These are phyloP conservation scores for Psettodes erumei DNA, from an alignment of 2,113 vertebrate genomes.

Conservation along the genomic window DNA sequence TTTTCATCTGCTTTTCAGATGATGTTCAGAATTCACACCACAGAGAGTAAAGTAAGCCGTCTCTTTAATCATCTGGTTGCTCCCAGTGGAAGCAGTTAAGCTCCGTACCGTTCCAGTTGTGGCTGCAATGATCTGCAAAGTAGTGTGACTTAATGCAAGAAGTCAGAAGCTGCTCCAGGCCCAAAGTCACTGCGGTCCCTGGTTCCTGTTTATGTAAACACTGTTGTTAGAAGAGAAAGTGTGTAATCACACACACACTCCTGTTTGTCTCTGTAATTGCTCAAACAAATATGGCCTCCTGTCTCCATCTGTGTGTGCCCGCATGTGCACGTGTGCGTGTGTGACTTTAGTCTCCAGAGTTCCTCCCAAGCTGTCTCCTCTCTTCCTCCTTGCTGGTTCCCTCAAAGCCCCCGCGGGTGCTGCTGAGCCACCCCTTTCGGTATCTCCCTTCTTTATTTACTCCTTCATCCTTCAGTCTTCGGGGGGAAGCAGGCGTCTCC, in stretches of 20 bases:
- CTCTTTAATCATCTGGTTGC: slow-evolving; percentile 22
- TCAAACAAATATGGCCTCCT: slow-evolving; percentile 54
- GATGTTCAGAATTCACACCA: slow-evolving; percentile 8
- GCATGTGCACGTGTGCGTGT: slow-evolving; percentile 16
- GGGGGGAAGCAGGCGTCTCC: slow-evolving; percentile 21
- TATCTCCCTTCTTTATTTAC: slow-evolving; percentile 55
- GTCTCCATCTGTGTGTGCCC: slow-evolving; percentile 39
- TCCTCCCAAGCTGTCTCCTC: slow-evolving; percentile 43
- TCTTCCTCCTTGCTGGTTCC: slow-evolving; percentile 42
- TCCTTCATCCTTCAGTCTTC: slow-evolving; percentile 44
- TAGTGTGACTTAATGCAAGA: slow-evolving; percentile 32
- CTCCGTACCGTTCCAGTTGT: slow-evolving; percentile 8
- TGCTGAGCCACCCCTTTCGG: slow-evolving; percentile 41
- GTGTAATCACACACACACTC: slow-evolving; percentile 35
- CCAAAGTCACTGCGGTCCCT: slow-evolving; percentile 21
- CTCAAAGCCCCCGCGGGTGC: slow-evolving; percentile 38
- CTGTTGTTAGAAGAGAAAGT: slow-evolving; percentile 32
- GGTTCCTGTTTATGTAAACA: slow-evolving; percentile 58
- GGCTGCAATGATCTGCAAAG: slow-evolving; percentile 26
- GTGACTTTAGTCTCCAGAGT: slow-evolving; percentile 38
- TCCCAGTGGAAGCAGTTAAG: slow-evolving; percentile 29
- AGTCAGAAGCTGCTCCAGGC: slow-evolving; percentile 50
- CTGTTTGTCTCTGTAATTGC: slow-evolving; percentile 49
- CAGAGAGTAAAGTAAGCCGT: slow-evolving; percentile 16
- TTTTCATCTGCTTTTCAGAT: slow-evolving; percentile 16